Conservation (phyloP, 1,140 invertebrate genomes). For the Sitobion miscanthi region DNA sequence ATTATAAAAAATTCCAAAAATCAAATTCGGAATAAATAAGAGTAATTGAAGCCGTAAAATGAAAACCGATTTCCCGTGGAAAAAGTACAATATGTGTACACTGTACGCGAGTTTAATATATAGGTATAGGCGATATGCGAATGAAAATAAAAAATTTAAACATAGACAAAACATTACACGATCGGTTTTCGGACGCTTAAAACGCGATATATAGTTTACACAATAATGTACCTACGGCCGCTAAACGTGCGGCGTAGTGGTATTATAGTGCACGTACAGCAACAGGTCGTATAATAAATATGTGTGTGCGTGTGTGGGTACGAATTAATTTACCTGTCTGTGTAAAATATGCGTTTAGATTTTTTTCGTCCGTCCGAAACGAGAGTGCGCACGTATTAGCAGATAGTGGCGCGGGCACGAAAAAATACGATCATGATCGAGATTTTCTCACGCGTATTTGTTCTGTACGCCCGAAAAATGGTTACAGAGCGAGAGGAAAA, state of each 20-base stretch:
- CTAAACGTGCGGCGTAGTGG: background rate
- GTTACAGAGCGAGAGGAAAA: constrained; percentile 14
- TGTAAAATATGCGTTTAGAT: background rate
- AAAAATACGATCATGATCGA: constrained; percentile 36
- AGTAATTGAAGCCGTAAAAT: too few species aligned
- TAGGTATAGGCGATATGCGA: background rate
- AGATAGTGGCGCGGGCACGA: background rate
- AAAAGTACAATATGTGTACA: too few species aligned
- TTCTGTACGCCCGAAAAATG: constrained; percentile 12
- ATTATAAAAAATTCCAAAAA: too few species aligned
- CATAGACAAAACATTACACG: background rate
- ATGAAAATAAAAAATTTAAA: background rate
- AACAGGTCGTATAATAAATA: background rate
- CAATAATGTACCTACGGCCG: too few species aligned
- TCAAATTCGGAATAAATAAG: too few species aligned
- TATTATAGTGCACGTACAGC: background rate
- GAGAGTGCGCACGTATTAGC: background rate
- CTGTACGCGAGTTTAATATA: too few species aligned
- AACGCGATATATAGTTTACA: background rate
- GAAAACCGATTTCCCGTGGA: too few species aligned
- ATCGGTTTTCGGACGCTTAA: background rate
- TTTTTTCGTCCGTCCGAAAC: background rate
- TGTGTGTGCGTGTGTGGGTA: background rate
- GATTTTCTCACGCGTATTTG: constrained; percentile 52
- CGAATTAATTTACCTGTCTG: background rate